Percentiles rank a stretch among this genome's conserved stretches.
Conservation (phyloP, 2,888 invertebrate genomes). For the Parapristionchus giblindavisi region DNA sequence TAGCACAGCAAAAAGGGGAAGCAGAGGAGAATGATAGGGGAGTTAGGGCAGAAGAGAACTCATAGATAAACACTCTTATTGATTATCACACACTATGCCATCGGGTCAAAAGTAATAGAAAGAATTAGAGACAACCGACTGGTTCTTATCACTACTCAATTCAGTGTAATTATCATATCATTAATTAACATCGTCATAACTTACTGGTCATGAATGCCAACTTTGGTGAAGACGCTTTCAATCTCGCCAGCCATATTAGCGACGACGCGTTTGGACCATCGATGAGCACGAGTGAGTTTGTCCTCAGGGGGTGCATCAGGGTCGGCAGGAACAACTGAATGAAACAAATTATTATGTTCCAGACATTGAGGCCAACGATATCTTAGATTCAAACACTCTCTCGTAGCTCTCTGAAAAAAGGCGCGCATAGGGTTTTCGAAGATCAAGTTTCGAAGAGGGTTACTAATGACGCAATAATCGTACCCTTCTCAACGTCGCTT, state of each 20-base stretch:
- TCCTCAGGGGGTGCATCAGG: slow-evolving; percentile 38
- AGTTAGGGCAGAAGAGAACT: no score
- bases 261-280: slow-evolving; percentile 65
- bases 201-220: slow-evolving; percentile 63
- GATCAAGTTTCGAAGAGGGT: no score
- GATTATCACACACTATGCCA: no score
- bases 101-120: no score
- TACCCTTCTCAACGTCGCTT: slow-evolving; percentile 39
- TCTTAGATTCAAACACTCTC: background rate
- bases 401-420: no score
- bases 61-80: no score
- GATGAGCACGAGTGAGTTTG: slow-evolving; percentile 46
- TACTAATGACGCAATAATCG: no score
- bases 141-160: background rate
- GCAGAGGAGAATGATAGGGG: no score
- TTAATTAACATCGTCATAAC: slow-evolving; percentile 27
- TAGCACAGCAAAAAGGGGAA: no score
- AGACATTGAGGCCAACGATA: background rate
- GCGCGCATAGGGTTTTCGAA: no score
- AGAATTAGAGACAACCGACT: background rate
- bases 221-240: slow-evolving; percentile 65
- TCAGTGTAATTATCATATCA: background rate
- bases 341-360: background rate
- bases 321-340: slow-evolving; percentile 27
- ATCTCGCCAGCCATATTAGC: slow-evolving; percentile 64